Conservation (phyloP, 2,113 vertebrate genomes). For the Atlantisia rogersi region DNA sequence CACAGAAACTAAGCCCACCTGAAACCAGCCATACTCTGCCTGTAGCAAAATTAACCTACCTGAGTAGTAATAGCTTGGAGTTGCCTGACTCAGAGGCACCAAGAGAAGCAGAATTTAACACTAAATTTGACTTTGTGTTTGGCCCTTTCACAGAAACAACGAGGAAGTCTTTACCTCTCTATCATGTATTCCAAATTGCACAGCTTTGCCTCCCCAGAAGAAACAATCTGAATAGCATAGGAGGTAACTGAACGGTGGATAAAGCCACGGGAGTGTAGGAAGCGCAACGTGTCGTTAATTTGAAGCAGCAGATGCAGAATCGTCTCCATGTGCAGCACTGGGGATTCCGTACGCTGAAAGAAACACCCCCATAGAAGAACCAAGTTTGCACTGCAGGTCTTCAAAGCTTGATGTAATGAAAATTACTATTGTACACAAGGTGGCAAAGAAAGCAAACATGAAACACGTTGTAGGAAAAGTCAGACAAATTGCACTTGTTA, state of each 20-base stretch:
- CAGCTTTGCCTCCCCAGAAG: constrained; percentile 74
- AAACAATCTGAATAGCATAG: constrained; percentile 72
- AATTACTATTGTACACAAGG: rapidly evolving
- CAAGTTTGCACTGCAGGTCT: background rate
- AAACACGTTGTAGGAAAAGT: background rate
- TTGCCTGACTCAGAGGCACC: background rate
- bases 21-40: background rate
- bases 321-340: constrained; percentile 70
- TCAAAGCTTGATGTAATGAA: rapidly evolving
- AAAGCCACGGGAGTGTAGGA: constrained; percentile 73
- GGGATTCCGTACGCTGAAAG: constrained; percentile 75
- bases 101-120: background rate
- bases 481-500: background rate
- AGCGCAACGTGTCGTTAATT: constrained; percentile 66
- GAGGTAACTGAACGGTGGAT: constrained; percentile 79
- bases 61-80: background rate
- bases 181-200: constrained; percentile 81
- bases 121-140: background rate
- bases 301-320: constrained; percentile 77
- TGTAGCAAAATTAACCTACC: background rate
- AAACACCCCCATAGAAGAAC: too few species aligned
- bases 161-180: constrained; percentile 68
- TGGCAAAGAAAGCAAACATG: rapidly evolving
- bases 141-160: background rate
- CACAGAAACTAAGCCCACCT: background rate